Evolutionary conservation across 1,140 invertebrate genomes (phyloP), one percentile per base, ranked within the genome.

Genomic region (Sycophaga agraensis): DNA sequence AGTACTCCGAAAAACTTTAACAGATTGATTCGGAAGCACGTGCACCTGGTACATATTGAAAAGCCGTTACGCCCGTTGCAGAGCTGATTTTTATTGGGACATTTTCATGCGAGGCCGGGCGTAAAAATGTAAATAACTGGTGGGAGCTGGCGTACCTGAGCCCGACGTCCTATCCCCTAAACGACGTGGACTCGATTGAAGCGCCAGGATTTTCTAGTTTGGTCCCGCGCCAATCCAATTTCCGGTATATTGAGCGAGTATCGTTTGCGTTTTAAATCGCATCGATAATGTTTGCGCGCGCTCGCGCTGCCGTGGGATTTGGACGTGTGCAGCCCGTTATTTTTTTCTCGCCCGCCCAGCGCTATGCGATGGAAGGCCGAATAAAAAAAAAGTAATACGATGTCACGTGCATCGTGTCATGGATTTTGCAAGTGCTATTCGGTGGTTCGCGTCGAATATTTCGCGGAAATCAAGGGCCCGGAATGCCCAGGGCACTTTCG

Each of bases 161-260:
- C 14, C 5, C 17, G n/a, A 14, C 49, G 21, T 21, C 21, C 19
- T 51, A 37, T 51, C 3, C 7, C 2, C 42, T 37, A 53, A 42
- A 34, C 37, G 37, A 60, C 14, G 34, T 45, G 19, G 42, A 60
- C 12, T 50, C 58, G 49, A 53, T 50, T 43, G 37, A 24, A 34
- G 28, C 35, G 12, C 31, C 4, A 4, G 12, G 5, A 19, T 54
- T n/a, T n/a, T 28, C n/a, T 43, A 56, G 40, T 19, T 65, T 65
- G 66, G 56, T 63, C 26, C 58, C 14, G 51, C 45, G 59, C 63
- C 66, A 65, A 67, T 67, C 63, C 59, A 67, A 67, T 67, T 63
- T 67, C 49, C 54, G 46, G 55, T 39, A 59, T 65, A 67, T 59
- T 50, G 51, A 46, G 45, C 54, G 53, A 55, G 58, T 62, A 46